Percentiles rank a stretch among this genome's conserved stretches.
Evolutionary conservation across 1,140 invertebrate genomes (phyloP).

Genomic region (Pomacea maculata): DNA sequence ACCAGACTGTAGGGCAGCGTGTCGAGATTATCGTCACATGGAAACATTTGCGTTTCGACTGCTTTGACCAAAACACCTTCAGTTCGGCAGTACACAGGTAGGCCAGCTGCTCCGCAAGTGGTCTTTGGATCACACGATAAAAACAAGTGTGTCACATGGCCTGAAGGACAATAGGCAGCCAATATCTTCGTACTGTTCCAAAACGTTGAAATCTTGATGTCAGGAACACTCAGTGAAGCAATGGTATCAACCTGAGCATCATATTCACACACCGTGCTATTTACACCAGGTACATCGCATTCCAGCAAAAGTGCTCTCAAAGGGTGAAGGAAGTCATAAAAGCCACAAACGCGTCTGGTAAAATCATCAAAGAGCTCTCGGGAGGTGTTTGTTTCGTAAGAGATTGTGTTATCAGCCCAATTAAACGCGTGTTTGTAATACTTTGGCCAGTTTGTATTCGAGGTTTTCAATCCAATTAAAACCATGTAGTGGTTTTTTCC

Average conservation of each 20-base stretch:
- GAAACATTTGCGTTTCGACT: neutral
- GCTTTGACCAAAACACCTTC: too few species aligned
- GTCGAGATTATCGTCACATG: conserved; percentile 1
- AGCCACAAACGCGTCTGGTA: neutral
- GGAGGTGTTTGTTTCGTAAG: neutral
- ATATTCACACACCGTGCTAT: neutral
- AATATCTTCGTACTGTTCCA: neutral
- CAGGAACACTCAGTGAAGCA: neutral
- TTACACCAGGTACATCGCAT: neutral
- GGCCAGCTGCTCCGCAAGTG: neutral
- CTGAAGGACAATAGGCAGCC: neutral
- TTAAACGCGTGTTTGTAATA: conserved; percentile 4
- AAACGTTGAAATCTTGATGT: neutral
- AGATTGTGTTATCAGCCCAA: conserved; percentile 5
- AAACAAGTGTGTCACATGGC: conserved; percentile 5
- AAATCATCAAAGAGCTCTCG: neutral
- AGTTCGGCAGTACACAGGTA: neutral
- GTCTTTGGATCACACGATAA: conserved; percentile 11
- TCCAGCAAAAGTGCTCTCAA: neutral
- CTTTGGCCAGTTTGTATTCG: neutral
- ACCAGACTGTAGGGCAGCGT: conserved; percentile 8
- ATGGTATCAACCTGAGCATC: neutral
- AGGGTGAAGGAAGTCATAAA: neutral
- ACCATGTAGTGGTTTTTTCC: neutral
- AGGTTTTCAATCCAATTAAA: neutral